Base-by-base conservation (phyloP, 2,888 invertebrate species). In the Sisyra terminalis region DNA sequence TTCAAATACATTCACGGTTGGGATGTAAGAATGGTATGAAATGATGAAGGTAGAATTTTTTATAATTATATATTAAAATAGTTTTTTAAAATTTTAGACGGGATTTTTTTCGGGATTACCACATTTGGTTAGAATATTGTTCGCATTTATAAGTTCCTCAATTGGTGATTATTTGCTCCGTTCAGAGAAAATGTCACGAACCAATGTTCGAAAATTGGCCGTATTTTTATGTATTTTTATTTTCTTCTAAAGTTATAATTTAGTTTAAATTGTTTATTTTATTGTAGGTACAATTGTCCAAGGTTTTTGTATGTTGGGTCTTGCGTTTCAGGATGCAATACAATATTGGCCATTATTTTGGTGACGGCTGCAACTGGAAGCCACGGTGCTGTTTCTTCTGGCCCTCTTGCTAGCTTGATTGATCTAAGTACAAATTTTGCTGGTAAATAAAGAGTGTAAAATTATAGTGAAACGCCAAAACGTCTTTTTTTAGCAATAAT, bases 1-100 rank as follows among this genome's bases (percentile, higher is more conserved):
- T 75, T 81, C 52, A 73, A 72, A 48, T 66, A 71, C 42, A 69
- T 82, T 40, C 75, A 80, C 50, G 75, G 78, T 37, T 77, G 75
- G 71, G 66, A 75, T 50, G 74, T 81, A 16, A 69, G 67, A 54
- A 67, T 72, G 56, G 80, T 79, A 24, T n/a, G n/a, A n/a, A n/a
- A n/a, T n/a, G n/a, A n/a, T n/a, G n/a, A n/a, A n/a, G n/a, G n/a
- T n/a, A n/a, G n/a, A n/a, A n/a, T n/a, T n/a, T n/a, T n/a, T n/a
- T n/a, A n/a, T n/a, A n/a, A n/a, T n/a, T n/a, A n/a, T n/a, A n/a
- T n/a, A n/a, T 10, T 14, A 34, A 35, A 14, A 15, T 35, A 5
- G 3, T 24, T 17, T 39, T 48, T 47, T n/a, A n/a, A n/a, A 43
- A 43, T 60, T 57, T 29, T 54, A 72, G 71, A 68, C 72, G 15